Evolutionary conservation across 2,888 invertebrate genomes (phyloP).

Genomic region (Scaeva pyrastri): DNA sequence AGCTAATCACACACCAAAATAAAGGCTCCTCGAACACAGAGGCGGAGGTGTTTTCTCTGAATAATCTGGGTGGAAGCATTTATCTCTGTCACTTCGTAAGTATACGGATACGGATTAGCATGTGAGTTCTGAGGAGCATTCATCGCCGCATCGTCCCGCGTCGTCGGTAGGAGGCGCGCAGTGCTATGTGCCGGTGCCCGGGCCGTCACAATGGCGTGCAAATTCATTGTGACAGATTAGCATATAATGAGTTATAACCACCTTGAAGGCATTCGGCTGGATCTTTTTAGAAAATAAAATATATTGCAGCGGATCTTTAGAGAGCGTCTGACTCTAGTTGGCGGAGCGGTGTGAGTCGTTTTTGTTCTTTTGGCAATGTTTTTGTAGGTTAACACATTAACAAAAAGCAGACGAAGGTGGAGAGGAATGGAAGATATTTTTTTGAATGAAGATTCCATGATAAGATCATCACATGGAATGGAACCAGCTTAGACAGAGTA

Average conservation of each 20-base stretch:
- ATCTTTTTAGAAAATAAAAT: constrained; percentile 4
- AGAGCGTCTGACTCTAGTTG: no score
- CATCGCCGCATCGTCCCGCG: no score
- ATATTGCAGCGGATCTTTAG: constrained; percentile 49
- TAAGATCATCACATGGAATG: background rate
- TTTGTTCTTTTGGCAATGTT: no score
- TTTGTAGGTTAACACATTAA: no score
- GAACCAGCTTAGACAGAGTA: constrained; percentile 4
- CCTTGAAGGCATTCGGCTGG: constrained; percentile 65
- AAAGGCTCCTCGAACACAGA: constrained; percentile 4
- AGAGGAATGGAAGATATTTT: background rate
- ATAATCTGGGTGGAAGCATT: constrained; percentile 66
- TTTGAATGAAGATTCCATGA: background rate
- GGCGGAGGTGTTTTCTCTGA: constrained; percentile 61
- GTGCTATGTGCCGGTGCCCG: constrained; percentile 6
- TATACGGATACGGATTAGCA: constrained; percentile 60
- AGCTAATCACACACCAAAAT: constrained; percentile 51
- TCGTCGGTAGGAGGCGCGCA: constrained; percentile 1
- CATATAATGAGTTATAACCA: constrained; percentile 75
- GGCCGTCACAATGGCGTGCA: constrained; percentile 63
- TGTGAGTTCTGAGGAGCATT: background rate
- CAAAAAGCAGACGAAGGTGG: background rate
- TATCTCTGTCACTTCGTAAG: constrained; percentile 74
- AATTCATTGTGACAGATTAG: constrained; percentile 75
- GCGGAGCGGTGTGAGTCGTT: no score